phyloP scores from a whole-genome alignment of 2,797 vertebrate genomes.

The Chiloscyllium punctatum region DNA sequence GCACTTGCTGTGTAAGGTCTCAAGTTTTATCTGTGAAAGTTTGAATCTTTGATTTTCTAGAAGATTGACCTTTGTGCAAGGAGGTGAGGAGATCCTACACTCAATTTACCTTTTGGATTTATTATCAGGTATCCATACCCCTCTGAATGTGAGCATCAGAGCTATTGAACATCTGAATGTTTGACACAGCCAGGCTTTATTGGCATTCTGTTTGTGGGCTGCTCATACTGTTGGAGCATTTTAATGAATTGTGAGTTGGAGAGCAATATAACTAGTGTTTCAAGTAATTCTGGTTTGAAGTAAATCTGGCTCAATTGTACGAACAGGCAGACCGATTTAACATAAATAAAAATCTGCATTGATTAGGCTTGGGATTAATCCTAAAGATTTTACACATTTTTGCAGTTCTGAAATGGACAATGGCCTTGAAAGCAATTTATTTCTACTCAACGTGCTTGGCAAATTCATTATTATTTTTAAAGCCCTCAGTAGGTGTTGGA shows the following conservation, averaged over 20 bases:
- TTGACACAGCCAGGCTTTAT: background rate
- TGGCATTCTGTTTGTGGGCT: background rate
- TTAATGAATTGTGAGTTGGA: background rate
- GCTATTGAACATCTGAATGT: background rate
- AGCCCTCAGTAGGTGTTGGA: background rate
- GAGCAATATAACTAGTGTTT: background rate
- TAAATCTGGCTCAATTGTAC: background rate
- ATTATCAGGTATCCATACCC: background rate
- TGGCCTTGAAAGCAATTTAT: background rate
- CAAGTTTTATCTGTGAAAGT: background rate
- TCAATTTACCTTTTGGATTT: background rate
- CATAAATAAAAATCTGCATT: background rate
- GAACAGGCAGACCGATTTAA: background rate
- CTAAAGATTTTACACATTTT: background rate
- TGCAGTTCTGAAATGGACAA: background rate
- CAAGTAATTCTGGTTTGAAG: background rate
- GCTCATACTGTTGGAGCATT: background rate
- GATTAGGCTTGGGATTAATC: background rate
- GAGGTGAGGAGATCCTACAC: background rate
- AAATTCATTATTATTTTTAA: background rate
- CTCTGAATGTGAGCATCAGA: background rate
- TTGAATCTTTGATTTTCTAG: background rate
- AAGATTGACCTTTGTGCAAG: background rate
- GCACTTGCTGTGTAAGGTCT: background rate
- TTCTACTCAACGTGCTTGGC: background rate